Conservation (phyloP, 92 coral and sea anemone species). For the Actinernus sp. region DNA sequence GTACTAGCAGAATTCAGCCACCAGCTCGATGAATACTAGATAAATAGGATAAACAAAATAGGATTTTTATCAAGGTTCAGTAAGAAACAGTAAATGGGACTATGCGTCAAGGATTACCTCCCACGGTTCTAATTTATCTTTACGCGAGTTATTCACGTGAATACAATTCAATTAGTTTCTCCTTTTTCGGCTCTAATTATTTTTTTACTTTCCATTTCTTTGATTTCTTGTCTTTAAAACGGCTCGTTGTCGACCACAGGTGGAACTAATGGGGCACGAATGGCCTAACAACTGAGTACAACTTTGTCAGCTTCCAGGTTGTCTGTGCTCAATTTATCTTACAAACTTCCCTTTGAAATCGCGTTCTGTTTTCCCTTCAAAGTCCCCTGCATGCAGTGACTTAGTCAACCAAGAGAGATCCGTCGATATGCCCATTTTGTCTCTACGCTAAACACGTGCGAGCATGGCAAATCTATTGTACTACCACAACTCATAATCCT, state of each 20-base stretch:
- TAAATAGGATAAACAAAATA: background rate
- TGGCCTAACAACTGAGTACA: no score
- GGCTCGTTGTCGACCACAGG: no score
- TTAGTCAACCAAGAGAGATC: background rate
- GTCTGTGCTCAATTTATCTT: no score
- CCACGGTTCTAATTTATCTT: background rate
- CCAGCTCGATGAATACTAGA: constrained; percentile 9
- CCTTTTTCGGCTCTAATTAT: no score
- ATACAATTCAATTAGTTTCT: background rate
- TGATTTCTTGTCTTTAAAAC: no score
- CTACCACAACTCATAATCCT: constrained; percentile 19
- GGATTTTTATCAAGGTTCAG: no score
- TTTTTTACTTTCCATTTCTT: no score
- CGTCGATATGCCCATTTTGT: constrained; percentile 33
- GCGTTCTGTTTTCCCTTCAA: background rate
- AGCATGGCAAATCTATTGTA: constrained; percentile 61
- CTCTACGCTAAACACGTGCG: constrained; percentile 91
- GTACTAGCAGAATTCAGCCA: constrained; percentile 33
- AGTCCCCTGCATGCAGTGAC: background rate
- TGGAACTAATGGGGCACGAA: no score
- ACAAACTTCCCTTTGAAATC: no score
- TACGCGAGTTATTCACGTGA: background rate
- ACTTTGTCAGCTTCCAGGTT: no score
- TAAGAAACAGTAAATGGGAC: no score
- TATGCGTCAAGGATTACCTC: no score